phyloP scores from a whole-genome alignment of 2,888 invertebrate genomes.

The Phyto melanocephala region DNA sequence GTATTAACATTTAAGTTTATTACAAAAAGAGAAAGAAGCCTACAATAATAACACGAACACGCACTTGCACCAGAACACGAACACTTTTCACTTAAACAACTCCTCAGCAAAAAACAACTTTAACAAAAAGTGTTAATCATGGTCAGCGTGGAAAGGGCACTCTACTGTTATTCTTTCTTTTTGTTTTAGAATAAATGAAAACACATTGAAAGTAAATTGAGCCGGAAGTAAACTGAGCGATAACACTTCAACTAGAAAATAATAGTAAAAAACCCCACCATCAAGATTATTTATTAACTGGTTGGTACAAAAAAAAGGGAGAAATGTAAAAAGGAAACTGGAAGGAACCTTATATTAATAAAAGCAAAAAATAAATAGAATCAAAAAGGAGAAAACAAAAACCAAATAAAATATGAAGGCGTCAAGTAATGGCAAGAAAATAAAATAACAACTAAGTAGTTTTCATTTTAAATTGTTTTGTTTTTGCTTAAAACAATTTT shows the following conservation, averaged over 20 bases:
- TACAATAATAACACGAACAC: neutral
- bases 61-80: neutral
- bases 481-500: too few species aligned
- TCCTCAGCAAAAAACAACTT: too few species aligned
- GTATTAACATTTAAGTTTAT: conserved; percentile 43
- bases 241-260: conserved; percentile 12
- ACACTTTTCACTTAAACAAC: too few species aligned
- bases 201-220: conserved; percentile 54
- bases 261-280: neutral
- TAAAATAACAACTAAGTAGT: too few species aligned
- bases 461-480: too few species aligned
- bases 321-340: neutral
- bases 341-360: conserved; percentile 33
- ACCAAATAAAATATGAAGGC: neutral
- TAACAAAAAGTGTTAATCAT: neutral
- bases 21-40: neutral
- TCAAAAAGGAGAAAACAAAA: neutral
- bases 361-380: conserved; percentile 40
- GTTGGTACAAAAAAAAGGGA: neutral
- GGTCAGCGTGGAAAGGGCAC: neutral
- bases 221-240: conserved; percentile 52
- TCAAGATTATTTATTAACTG: conserved; percentile 17
- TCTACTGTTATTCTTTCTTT: neutral
- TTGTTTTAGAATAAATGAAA: conserved; percentile 41
- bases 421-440: too few species aligned